Base-by-base conservation (phyloP, 2,888 invertebrate species). In the Pristionchus mayeri region DNA sequence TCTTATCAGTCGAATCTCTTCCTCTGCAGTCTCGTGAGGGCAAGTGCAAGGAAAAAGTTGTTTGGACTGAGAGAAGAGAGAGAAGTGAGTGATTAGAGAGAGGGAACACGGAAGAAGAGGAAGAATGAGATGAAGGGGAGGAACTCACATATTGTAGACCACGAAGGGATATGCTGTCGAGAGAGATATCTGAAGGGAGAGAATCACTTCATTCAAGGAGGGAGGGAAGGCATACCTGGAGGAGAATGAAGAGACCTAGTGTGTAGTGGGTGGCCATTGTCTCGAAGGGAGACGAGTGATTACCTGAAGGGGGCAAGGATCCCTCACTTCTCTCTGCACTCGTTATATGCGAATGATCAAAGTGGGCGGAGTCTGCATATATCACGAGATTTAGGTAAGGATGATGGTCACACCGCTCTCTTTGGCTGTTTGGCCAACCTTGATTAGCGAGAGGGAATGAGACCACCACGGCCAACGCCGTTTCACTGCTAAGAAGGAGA, bases 211-310 rank as follows among this genome's bases (percentile, higher is more conserved):
- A n/a, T n/a, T n/a, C n/a, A n/a, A n/a, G 27, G 4, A 57, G 21
- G 57, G 57, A 57, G 21, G 57, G 44, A 44, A 44, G 6, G 44
- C 18, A 18, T 63, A 63, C 63, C 57, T n/a, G 57, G 24, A 57
- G 57, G 27, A 9, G 4, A 60, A 16, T 27, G 30, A 24, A 60
- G 60, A n/a, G 60, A 16, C 71, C 37, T 71, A 40, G 4, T 71
- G 24, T 37, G 21, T 9, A n/a, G 67, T 30, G 67, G 2, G 30
- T 30, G 44, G 44, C 13, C 44, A 9, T 44, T 44, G 37, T 67
- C 34, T 67, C 67, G 67, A 37, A 21, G 67, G 60, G 71, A 71
- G 71, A 71, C 71, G 24, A 71, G 71, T 71, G 71, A 71, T 71
- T 71, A 71, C 71, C 71, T 71, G 71, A 34, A 40, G 67, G 21